A percentile compares a stretch with the other conserved stretches of the same genome.
phyloP scores from a whole-genome alignment of 2,113 vertebrate species.

The Cebus imitator region DNA sequence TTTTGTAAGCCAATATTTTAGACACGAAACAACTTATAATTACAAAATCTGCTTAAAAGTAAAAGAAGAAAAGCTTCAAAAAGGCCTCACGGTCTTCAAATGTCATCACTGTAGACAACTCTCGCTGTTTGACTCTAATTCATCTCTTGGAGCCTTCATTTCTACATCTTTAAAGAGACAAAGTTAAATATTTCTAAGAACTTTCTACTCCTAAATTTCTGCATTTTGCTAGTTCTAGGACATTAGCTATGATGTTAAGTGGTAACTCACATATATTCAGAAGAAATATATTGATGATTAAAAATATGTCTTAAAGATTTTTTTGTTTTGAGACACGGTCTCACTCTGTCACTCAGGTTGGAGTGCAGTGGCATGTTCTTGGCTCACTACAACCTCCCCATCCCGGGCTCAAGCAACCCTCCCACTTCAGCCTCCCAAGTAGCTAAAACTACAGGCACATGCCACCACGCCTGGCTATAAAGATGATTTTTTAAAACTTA shows the following conservation, averaged over 20 bases:
- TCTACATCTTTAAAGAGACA: background rate
- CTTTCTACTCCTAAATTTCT: background rate
- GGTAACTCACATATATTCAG: background rate
- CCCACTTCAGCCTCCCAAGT: no score
- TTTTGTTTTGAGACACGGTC: no score
- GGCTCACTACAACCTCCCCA: no score
- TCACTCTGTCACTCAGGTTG: no score
- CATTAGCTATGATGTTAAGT: background rate
- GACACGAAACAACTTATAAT: background rate
- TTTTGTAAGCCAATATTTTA: background rate
- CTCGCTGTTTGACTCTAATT: background rate
- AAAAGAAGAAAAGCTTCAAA: background rate
- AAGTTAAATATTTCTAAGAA: constrained; percentile 9
- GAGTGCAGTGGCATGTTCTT: no score
- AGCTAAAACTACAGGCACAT: no score
- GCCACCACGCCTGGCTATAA: background rate
- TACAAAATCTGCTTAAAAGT: background rate
- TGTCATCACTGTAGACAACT: background rate
- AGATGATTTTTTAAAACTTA: background rate
- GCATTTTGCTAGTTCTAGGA: background rate
- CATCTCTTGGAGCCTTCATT: background rate
- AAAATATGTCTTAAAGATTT: no score
- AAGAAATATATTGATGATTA: background rate
- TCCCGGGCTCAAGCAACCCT: no score
- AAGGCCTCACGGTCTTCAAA: background rate